Percentiles rank a stretch among this genome's conserved stretches.
These are phyloP conservation scores for Propithecus coquereli DNA, from an alignment of 2,113 vertebrate species.

Conservation along the genomic window DNA sequence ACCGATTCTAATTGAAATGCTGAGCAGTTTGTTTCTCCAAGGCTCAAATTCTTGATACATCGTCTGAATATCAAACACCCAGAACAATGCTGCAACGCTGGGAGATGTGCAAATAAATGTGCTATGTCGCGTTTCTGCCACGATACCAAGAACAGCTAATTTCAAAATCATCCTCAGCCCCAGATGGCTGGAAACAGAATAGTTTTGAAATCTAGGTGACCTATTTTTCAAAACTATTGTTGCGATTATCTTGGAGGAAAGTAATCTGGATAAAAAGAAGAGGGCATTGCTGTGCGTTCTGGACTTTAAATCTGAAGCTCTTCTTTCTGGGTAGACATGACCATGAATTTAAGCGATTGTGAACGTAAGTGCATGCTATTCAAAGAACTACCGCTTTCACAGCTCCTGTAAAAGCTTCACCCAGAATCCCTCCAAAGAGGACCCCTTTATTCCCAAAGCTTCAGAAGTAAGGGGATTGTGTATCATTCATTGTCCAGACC, in stretches of 20 bases:
- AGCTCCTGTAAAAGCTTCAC: background rate
- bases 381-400: background rate
- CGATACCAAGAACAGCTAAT: conserved; percentile 26
- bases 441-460: background rate
- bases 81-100: conserved; percentile 12
- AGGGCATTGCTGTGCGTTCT: background rate
- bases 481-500: background rate
- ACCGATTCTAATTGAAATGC: conserved; percentile 60
- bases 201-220: conserved; percentile 71
- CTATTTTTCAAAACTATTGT: conserved; percentile 63
- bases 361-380: background rate
- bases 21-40: conserved; percentile 62
- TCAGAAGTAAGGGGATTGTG: background rate
- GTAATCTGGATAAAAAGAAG: conserved; percentile 33
- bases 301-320: background rate
- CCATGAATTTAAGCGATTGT: background rate
- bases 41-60: conserved; percentile 47
- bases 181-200: conserved; percentile 63
- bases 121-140: conserved; percentile 18
- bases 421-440: background rate
- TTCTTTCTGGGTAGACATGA: background rate
- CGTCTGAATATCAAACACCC: conserved; percentile 63
- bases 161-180: conserved; percentile 28
- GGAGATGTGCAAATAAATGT: conserved; percentile 33
- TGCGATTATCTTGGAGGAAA: conserved; percentile 23